Conservation (phyloP, 2,888 invertebrate species). For the Yponomeuta plumbellus region DNA sequence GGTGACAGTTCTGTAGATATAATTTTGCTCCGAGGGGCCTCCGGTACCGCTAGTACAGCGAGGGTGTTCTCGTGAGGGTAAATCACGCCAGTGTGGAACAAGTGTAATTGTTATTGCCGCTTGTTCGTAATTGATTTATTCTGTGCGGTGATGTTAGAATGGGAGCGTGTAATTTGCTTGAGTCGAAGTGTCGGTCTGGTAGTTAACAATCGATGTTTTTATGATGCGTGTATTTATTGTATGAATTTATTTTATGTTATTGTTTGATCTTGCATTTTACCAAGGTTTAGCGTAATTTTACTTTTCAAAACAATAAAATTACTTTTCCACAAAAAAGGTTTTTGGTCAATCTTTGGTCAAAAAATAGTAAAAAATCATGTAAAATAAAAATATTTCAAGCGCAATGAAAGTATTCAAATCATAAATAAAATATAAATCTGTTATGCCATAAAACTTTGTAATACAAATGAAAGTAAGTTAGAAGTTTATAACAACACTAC, state of each 20-base stretch:
- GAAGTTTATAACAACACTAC: background rate
- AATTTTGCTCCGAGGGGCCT: constrained; percentile 12
- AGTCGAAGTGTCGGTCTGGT: constrained; percentile 18
- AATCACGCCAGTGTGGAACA: constrained; percentile 57
- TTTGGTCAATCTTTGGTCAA: too few relatives aligned
- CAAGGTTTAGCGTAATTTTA: too few relatives aligned
- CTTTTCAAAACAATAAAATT: too few relatives aligned
- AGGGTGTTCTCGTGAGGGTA: constrained; percentile 32
- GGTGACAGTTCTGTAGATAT: constrained; percentile 22
- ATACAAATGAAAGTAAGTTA: background rate
- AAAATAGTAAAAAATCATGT: too few relatives aligned
- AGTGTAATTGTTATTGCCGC: constrained; percentile 63
- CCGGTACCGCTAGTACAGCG: background rate
- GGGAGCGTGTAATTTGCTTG: constrained; percentile 18
- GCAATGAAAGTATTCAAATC: too few relatives aligned
- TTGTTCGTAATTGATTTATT: constrained; percentile 64
- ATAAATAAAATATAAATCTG: too few relatives aligned
- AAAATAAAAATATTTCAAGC: too few relatives aligned
- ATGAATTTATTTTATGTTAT: background rate
- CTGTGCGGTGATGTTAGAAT: constrained; percentile 18
- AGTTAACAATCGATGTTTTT: constrained; percentile 20
- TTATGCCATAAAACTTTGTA: background rate
- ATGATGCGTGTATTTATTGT: background rate
- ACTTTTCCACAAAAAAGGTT: too few relatives aligned
- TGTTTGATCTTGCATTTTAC: too few relatives aligned